Evolutionary conservation across 2,113 vertebrate genomes (phyloP).

Genomic region (Seriola quinqueradiata): DNA sequence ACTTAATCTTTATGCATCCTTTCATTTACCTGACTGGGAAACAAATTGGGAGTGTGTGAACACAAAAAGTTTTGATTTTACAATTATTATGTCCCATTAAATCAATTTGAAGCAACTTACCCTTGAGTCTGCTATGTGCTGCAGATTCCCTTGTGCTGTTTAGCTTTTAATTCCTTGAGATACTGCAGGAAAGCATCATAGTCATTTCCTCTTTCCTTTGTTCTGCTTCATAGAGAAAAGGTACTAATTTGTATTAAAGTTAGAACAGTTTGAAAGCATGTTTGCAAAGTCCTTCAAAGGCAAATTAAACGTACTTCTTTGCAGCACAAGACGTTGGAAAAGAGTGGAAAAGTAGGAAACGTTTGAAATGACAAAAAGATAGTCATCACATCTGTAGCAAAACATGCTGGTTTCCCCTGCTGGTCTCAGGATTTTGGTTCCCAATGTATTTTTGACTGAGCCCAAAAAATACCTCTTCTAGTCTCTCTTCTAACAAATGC

Average conservation of each 20-base stretch:
- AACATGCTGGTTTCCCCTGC: too few relatives aligned
- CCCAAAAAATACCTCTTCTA: too few relatives aligned
- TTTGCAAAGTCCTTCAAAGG: neutral
- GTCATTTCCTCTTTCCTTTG: neutral
- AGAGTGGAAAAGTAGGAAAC: neutral
- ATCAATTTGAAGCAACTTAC: conserved; percentile 12
- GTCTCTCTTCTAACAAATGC: too few relatives aligned
- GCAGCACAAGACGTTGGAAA: neutral
- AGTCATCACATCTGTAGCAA: neutral
- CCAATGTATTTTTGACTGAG: too few relatives aligned
- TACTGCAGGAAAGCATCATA: neutral
- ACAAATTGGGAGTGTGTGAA: conserved; percentile 14
- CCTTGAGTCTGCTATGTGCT: conserved; percentile 4
- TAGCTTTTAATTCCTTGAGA: conserved; percentile 27
- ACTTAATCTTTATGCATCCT: neutral
- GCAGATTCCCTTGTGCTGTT: conserved; percentile 31
- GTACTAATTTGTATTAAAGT: neutral
- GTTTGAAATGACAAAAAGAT: neutral
- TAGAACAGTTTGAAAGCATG: neutral
- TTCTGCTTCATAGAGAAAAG: neutral
- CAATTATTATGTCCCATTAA: conserved; percentile 20
- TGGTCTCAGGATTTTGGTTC: too few relatives aligned
- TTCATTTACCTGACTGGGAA: conserved; percentile 23
- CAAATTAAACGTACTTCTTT: neutral
- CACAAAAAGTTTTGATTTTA: conserved; percentile 14